Conservation (phyloP, 2,797 vertebrate genomes). For the Ptychobarbus kaznakovi region DNA sequence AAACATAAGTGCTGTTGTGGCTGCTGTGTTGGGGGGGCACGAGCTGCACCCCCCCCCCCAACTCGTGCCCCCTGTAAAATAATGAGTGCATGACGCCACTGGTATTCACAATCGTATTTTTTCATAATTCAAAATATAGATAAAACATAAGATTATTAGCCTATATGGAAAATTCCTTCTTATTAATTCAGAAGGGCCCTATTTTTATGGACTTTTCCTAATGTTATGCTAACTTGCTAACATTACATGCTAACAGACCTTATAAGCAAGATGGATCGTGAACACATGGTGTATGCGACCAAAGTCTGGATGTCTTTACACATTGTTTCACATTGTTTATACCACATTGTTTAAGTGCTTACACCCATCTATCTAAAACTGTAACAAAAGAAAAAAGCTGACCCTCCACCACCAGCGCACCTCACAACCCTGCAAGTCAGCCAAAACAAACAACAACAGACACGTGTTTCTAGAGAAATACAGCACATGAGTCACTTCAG, state of each 20-base stretch:
- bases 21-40: too few relatives aligned
- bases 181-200: background rate
- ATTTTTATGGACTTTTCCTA: background rate
- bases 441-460: background rate
- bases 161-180: background rate
- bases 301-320: background rate
- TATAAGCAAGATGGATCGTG: background rate
- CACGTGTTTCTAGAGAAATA: background rate
- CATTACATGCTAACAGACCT: background rate
- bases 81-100: too few relatives aligned
- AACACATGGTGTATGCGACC: background rate
- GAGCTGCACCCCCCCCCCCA: too few relatives aligned
- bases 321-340: background rate
- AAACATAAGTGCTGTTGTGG: too few relatives aligned
- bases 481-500: constrained; percentile 19
- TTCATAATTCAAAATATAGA: background rate
- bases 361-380: background rate
- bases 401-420: background rate
- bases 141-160: background rate
- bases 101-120: too few relatives aligned
- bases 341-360: background rate
- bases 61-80: too few relatives aligned
- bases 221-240: background rate
- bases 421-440: background rate
- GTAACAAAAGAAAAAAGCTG: background rate